phyloP scores from a whole-genome alignment of 1,140 invertebrate genomes.

The Pollicipes pollicipes region DNA sequence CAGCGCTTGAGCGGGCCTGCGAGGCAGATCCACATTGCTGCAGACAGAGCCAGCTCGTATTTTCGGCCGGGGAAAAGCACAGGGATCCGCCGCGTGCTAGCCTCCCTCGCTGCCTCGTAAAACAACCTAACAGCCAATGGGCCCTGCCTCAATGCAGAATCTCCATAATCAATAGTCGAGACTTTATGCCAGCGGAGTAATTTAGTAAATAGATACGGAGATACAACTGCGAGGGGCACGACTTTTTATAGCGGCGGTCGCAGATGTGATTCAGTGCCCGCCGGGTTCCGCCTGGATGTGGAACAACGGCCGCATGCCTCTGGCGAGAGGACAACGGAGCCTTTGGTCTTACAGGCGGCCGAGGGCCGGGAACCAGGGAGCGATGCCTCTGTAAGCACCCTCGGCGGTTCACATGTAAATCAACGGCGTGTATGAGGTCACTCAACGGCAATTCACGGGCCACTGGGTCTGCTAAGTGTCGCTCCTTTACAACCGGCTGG shows the following conservation, averaged over 20 bases:
- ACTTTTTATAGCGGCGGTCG: not conserved
- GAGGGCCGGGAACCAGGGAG: no score
- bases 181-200: not conserved
- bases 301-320: not conserved
- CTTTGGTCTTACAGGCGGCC: no score
- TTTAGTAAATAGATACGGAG: slow-evolving; percentile 2
- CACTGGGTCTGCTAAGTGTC: not conserved
- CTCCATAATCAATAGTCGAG: not conserved
- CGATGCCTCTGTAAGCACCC: not conserved
- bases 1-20: no score
- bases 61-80: no score
- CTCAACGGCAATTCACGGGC: not conserved
- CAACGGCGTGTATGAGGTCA: not conserved
- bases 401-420: not conserved
- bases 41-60: no score
- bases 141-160: not conserved
- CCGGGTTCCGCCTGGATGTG: not conserved
- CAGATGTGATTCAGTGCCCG: not conserved
- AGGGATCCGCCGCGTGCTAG: not conserved
- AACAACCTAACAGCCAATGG: not conserved
- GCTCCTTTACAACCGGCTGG: not conserved
- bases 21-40: no score
- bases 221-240: not conserved
- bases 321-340: not conserved
- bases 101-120: not conserved